phyloP scores from a whole-genome alignment of 2,797 vertebrate species.

The Lepidocolaptes lacrymiger region DNA sequence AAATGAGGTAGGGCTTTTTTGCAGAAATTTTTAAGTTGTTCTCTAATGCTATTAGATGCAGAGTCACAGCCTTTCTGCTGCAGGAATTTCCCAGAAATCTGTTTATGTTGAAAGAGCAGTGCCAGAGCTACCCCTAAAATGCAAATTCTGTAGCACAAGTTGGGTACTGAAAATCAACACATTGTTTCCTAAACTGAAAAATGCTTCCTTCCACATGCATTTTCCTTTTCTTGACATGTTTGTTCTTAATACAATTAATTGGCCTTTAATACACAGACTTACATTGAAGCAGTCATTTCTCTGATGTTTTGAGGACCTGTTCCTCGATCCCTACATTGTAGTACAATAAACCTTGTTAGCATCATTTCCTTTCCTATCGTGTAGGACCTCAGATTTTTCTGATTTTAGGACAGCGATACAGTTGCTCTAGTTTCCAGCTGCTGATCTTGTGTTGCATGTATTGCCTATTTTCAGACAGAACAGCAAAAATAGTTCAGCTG shows the following conservation, averaged over 20 bases:
- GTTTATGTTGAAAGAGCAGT: neutral
- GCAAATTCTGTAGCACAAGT: neutral
- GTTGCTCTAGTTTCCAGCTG: neutral
- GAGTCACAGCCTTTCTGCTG: neutral
- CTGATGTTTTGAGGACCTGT: neutral
- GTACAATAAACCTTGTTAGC: neutral
- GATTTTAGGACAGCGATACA: neutral
- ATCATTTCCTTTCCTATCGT: neutral
- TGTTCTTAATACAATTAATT: neutral
- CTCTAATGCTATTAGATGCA: constrained; percentile 18
- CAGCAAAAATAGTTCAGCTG: neutral
- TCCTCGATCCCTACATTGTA: neutral
- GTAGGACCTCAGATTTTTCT: neutral
- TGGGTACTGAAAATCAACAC: neutral
- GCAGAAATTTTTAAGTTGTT: neutral
- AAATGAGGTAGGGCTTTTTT: constrained; percentile 15
- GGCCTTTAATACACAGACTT: neutral
- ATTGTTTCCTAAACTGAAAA: neutral
- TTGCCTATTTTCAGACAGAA: neutral
- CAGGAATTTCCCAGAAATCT: neutral
- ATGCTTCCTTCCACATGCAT: neutral
- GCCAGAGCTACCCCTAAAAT: neutral
- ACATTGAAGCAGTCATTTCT: neutral
- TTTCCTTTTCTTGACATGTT: neutral
- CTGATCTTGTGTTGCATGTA: neutral